Percentiles rank a stretch among this genome's conserved stretches.
phyloP scores from a whole-genome alignment of 1,140 invertebrate species.

The Pogonus chalceus region DNA sequence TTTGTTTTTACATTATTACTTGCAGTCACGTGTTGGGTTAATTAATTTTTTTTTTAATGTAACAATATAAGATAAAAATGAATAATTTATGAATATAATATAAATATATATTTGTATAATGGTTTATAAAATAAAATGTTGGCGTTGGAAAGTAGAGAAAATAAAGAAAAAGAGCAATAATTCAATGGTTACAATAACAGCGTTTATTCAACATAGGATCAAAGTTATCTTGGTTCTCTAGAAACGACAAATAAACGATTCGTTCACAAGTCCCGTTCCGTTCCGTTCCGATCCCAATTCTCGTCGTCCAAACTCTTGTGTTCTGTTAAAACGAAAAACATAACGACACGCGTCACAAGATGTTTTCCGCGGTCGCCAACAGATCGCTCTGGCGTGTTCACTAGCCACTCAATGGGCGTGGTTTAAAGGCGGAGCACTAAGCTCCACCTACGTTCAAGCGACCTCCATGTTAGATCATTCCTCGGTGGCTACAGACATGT shows the following conservation, averaged over 20 bases:
- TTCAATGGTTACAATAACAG: neutral
- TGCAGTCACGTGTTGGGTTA: too few relatives aligned
- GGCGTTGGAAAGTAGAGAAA: too few relatives aligned
- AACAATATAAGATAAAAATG: too few relatives aligned
- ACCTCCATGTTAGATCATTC: conserved; percentile 34
- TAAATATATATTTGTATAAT: too few relatives aligned
- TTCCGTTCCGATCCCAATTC: too few relatives aligned
- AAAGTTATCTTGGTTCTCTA: neutral
- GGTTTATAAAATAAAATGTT: too few relatives aligned
- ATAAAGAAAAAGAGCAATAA: neutral
- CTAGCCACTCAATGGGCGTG: conserved; percentile 16
- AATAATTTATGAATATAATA: too few relatives aligned
- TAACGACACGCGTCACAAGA: neutral
- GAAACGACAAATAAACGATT: neutral
- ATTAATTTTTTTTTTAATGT: too few relatives aligned
- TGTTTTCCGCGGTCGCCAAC: conserved; percentile 18
- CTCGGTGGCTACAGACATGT: conserved; percentile 26
- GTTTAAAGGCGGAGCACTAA: conserved; percentile 18
- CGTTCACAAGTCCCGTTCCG: too few relatives aligned
- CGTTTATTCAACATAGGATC: neutral
- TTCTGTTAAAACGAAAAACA: neutral
- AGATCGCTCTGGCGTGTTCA: conserved; percentile 26
- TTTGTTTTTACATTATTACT: too few relatives aligned
- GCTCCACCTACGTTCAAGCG: conserved; percentile 18
- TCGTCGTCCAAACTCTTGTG: too few relatives aligned